Conservation (phyloP, 2,113 vertebrate genomes). For the Callipepla squamata region DNA sequence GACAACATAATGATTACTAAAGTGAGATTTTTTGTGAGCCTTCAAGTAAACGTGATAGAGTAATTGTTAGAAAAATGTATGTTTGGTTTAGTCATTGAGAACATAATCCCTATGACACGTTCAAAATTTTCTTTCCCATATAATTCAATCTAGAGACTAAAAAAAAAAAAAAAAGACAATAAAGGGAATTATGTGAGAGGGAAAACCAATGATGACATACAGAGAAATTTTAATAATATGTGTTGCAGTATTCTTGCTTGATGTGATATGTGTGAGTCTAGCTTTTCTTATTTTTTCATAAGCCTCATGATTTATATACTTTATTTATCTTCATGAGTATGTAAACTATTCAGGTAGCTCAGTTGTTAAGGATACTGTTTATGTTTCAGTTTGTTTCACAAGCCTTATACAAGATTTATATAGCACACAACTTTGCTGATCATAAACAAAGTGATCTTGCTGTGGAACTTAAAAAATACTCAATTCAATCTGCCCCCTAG, state of each 20-base stretch:
- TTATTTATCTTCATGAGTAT: not conserved
- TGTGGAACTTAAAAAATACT: not conserved
- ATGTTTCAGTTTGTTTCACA: not conserved
- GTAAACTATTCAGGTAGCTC: not conserved
- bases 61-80: not conserved
- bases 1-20: not conserved
- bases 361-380: not conserved
- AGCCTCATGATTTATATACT: not conserved
- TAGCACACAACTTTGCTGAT: not conserved
- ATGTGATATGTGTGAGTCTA: not conserved
- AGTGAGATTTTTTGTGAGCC: not conserved
- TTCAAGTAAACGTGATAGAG: not conserved
- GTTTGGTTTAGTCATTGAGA: not conserved
- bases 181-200: fast-evolving
- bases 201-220: not conserved
- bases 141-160: not conserved
- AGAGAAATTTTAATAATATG: not conserved
- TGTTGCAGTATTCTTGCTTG: not conserved
- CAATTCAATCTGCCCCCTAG: not conserved
- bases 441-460: not conserved
- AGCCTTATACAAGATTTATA: not conserved
- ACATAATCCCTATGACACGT: not conserved
- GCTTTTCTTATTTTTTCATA: not conserved
- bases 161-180: not conserved
- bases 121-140: not conserved